Evolutionary conservation across 2,797 vertebrate genomes (phyloP).

Genomic region (Setipinna tenuifilis): DNA sequence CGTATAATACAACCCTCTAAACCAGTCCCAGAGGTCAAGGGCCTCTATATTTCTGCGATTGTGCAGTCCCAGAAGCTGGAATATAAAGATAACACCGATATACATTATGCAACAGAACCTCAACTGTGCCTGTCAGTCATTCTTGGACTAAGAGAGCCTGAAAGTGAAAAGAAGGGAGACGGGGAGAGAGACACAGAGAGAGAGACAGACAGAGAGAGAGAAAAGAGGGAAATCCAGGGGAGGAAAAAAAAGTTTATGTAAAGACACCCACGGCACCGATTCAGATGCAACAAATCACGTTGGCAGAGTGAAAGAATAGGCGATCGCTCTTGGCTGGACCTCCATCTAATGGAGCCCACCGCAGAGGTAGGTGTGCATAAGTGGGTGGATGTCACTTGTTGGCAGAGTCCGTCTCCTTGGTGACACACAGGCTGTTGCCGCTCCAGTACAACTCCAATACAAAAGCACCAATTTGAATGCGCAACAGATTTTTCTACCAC

Average conservation of each 20-base stretch:
- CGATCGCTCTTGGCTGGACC: neutral
- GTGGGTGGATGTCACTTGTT: constrained; percentile 29
- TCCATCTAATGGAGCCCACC: constrained; percentile 6
- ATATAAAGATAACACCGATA: neutral
- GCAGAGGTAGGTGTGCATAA: neutral
- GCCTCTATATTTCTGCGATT: neutral
- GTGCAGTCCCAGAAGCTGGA: neutral
- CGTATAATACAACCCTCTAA: neutral
- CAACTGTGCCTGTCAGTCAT: constrained; percentile 34
- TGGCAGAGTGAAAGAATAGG: constrained; percentile 31
- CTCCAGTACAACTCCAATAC: neutral
- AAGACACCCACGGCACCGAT: constrained; percentile 45
- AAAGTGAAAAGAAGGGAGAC: constrained; percentile 9
- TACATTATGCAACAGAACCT: constrained; percentile 19
- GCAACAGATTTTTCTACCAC: neutral
- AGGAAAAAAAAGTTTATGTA: constrained; percentile 49
- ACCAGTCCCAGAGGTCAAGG: constrained; percentile 21
- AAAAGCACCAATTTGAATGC: constrained; percentile 12
- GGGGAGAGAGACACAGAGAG: constrained; percentile 2
- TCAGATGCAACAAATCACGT: constrained; percentile 44
- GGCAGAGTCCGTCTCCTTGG: constrained; percentile 40
- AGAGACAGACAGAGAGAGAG: neutral
- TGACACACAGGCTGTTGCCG: constrained; percentile 27
- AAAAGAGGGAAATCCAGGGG: constrained; percentile 2
- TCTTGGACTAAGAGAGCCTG: neutral